A percentile compares a stretch with the other conserved stretches of the same genome.
These are phyloP conservation scores for Clanis bilineata DNA, from an alignment of 2,888 invertebrate genomes.

Conservation along the genomic window DNA sequence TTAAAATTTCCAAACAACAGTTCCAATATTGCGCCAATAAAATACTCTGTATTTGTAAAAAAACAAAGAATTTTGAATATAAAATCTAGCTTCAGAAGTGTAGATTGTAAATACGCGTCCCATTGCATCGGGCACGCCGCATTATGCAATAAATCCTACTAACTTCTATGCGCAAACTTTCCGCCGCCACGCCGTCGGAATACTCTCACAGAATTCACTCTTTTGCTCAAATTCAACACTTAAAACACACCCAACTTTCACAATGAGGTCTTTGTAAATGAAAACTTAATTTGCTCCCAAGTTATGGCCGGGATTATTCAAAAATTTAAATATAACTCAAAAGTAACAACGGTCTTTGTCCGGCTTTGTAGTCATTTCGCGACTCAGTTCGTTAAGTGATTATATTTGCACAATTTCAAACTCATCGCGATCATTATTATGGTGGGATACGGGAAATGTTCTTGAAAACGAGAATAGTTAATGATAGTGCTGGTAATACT, in stretches of 20 bases:
- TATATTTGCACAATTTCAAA: not conserved
- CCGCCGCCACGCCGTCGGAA: slow-evolving; percentile 17
- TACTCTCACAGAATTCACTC: slow-evolving; percentile 28
- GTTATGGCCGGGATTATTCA: slow-evolving; percentile 6
- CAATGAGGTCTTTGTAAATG: slow-evolving; percentile 29
- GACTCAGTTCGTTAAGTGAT: not conserved
- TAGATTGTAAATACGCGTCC: slow-evolving; percentile 6
- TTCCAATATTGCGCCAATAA: not conserved
- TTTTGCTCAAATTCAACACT: slow-evolving; percentile 31
- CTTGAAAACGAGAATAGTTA: no score
- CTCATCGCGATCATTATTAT: not conserved
- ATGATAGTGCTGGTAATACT: no score
- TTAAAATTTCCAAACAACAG: no score
- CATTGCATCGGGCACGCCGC: slow-evolving; percentile 22
- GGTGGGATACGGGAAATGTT: no score
- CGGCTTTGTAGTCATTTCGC: not conserved
- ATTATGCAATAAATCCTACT: slow-evolving; percentile 40
- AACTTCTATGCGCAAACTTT: slow-evolving; percentile 36
- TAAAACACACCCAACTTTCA: slow-evolving; percentile 20
- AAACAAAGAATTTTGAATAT: not conserved
- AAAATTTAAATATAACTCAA: slow-evolving; percentile 13
- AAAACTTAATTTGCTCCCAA: slow-evolving; percentile 32
- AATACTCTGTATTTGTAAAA: not conserved
- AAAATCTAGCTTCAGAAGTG: not conserved
- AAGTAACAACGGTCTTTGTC: slow-evolving; percentile 2